phyloP scores from a whole-genome alignment of 2,113 vertebrate species.

The Salvelinus namaycush region DNA sequence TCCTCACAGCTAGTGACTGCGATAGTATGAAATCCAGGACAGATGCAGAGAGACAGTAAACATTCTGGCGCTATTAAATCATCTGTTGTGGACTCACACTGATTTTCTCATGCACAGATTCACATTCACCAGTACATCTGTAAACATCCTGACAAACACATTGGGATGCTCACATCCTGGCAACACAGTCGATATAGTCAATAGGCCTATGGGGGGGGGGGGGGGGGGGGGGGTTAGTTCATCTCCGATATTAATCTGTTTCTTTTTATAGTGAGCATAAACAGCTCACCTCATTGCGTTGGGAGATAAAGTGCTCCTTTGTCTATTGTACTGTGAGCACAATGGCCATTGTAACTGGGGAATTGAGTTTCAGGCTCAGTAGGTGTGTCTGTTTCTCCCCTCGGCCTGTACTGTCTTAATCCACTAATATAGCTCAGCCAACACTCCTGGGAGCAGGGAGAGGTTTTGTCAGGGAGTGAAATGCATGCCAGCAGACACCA shows the following conservation, averaged over 20 bases:
- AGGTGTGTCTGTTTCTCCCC: constrained; percentile 36
- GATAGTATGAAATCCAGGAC: constrained; percentile 32
- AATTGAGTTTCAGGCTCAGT: not conserved
- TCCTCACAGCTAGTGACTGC: not conserved
- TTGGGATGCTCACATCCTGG: not conserved
- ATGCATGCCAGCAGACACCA: not conserved
- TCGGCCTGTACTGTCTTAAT: not conserved
- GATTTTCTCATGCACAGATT: too few relatives aligned
- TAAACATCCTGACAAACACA: not conserved
- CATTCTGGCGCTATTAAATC: constrained; percentile 38
- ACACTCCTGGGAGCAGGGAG: not conserved
- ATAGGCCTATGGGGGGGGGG: too few relatives aligned
- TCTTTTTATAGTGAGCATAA: constrained; percentile 25
- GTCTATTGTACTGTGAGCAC: constrained; percentile 66
- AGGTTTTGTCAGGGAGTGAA: not conserved
- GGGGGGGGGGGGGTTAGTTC: too few relatives aligned
- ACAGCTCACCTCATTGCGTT: constrained; percentile 50
- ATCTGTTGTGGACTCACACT: not conserved
- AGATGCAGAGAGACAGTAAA: constrained; percentile 29
- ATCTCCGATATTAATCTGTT: not conserved
- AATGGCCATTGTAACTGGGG: constrained; percentile 59
- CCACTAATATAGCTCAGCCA: not conserved
- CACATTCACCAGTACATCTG: not conserved
- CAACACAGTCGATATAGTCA: not conserved
- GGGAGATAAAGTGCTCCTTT: constrained; percentile 63